Evolutionary conservation across 2,797 vertebrate species (phyloP).

Genomic region (Phrynocephalus guinanensis): DNA sequence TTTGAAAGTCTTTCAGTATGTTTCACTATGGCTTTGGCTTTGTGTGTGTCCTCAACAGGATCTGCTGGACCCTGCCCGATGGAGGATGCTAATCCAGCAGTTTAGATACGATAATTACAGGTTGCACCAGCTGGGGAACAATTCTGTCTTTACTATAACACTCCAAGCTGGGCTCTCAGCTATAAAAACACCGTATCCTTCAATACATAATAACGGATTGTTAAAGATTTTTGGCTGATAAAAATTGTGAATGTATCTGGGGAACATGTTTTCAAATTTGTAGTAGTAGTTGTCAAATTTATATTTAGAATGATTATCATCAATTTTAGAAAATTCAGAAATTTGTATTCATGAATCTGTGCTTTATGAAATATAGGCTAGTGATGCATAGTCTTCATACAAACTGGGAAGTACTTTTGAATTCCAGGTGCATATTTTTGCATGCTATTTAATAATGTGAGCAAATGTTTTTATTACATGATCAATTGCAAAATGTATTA

Average conservation of each 20-base stretch:
- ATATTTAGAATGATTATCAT: background rate
- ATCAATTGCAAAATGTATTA: background rate
- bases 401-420: background rate
- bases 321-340: background rate
- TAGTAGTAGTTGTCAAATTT: background rate
- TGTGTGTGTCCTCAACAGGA: conserved; percentile 81
- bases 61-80: conserved; percentile 96
- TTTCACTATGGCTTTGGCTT: background rate
- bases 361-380: background rate
- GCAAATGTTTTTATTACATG: background rate
- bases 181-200: conserved; percentile 99
- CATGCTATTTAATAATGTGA: background rate
- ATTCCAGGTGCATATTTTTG: background rate
- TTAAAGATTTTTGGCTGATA: background rate
- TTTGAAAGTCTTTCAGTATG: background rate
- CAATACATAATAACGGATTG: background rate
- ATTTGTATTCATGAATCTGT: background rate
- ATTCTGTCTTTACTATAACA: conserved; percentile 98
- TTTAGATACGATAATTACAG: conserved; percentile 99
- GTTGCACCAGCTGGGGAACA: conserved; percentile 98
- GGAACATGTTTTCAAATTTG: background rate
- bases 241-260: background rate
- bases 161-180: conserved; percentile 98
- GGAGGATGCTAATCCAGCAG: conserved; percentile 99
- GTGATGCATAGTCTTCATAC: background rate